phyloP scores from a whole-genome alignment of 2,888 invertebrate genomes.

The Sinelater perroti region DNA sequence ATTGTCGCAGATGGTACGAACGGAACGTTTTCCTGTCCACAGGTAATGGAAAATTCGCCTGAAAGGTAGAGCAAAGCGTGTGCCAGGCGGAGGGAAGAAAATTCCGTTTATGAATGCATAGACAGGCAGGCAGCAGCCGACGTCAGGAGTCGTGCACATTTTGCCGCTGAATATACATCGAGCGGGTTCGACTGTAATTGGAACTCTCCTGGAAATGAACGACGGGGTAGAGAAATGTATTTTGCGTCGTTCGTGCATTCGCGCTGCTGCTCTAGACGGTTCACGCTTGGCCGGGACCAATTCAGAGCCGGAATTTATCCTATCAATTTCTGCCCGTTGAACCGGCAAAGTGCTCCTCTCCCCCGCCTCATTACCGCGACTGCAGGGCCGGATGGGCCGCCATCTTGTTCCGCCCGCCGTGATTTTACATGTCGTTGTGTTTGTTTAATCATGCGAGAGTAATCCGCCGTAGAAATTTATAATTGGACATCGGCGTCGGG shows the following conservation, averaged over 20 bases:
- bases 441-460: conserved; percentile 57
- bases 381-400: conserved; percentile 53
- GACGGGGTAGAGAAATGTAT: conserved; percentile 38
- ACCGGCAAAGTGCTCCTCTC: conserved; percentile 65
- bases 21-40: no score
- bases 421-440: conserved; percentile 60
- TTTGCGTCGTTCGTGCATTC: conserved; percentile 38
- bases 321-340: conserved; percentile 71
- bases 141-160: conserved; percentile 14
- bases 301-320: conserved; percentile 71
- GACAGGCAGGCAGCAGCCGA: no score
- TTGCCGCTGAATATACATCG: conserved; percentile 19
- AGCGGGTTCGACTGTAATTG: conserved; percentile 34
- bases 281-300: conserved; percentile 68
- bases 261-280: conserved; percentile 56
- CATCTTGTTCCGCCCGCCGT: conserved; percentile 58
- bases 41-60: no score
- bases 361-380: conserved; percentile 49
- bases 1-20: no score
- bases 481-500: conserved; percentile 54
- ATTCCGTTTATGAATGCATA: no score
- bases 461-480: conserved; percentile 55
- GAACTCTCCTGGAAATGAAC: conserved; percentile 38
- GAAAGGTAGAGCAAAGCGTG: no score
- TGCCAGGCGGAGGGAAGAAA: no score